A percentile compares a stretch with the other conserved stretches of the same genome.
Evolutionary conservation across 2,113 vertebrate genomes (phyloP).

Genomic region (Engystomops pustulosus): DNA sequence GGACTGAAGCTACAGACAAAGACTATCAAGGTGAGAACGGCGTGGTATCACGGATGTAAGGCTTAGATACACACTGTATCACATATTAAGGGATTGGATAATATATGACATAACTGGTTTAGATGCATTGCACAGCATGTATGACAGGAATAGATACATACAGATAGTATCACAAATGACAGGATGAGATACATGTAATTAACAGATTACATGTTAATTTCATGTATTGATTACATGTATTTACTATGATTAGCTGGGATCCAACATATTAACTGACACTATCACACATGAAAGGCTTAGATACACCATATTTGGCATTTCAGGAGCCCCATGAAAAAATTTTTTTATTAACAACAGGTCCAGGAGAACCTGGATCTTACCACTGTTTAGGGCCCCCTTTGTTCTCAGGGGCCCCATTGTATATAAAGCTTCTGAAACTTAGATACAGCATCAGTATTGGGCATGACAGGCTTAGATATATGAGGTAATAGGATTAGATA

Average conservation of each 20-base stretch:
- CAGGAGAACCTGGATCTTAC: too few relatives aligned
- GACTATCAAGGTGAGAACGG: slow-evolving; percentile 90
- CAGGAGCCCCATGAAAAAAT: too few relatives aligned
- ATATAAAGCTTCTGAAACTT: too few relatives aligned
- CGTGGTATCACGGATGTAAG: neutral
- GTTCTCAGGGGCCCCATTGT: too few relatives aligned
- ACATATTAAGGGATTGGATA: neutral
- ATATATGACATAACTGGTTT: neutral
- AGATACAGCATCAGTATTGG: too few relatives aligned
- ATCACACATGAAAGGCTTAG: neutral
- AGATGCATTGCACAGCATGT: neutral
- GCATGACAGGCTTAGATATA: neutral
- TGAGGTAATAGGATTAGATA: neutral
- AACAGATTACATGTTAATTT: too few relatives aligned
- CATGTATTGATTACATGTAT: too few relatives aligned
- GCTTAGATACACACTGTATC: neutral
- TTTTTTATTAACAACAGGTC: too few relatives aligned
- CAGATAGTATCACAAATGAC: neutral
- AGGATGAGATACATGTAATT: neutral
- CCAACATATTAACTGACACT: neutral
- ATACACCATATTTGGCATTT: neutral
- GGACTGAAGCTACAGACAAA: slow-evolving; percentile 96
- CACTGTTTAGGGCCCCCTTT: too few relatives aligned
- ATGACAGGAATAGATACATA: neutral
- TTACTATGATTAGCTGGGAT: neutral